These are phyloP conservation scores for Meloidogyne floridensis DNA, from an alignment of 1,140 invertebrate species.

Conservation along the genomic window DNA sequence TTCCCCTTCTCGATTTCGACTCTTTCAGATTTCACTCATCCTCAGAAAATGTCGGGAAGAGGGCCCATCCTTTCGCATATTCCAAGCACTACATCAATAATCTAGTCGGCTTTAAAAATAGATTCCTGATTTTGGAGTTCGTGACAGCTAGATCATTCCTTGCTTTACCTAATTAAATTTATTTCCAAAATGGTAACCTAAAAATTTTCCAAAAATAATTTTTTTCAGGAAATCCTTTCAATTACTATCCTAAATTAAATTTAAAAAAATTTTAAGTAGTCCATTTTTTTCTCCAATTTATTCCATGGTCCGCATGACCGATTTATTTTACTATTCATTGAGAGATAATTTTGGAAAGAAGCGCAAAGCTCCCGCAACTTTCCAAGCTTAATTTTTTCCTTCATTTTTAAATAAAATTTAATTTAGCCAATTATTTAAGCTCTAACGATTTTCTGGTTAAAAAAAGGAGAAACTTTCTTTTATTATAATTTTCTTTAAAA, in stretches of 20 bases:
- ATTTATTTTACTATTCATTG: neutral
- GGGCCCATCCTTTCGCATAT: no score
- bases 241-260: neutral
- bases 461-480: neutral
- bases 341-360: neutral
- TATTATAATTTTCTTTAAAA: neutral
- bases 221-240: neutral
- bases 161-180: no score
- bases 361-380: neutral
- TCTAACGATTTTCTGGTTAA: neutral
- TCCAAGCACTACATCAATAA: no score
- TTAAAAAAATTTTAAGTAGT: neutral
- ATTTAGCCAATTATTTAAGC: slow-evolving; percentile 5
- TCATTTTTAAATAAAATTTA: neutral
- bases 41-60: no score
- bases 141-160: no score
- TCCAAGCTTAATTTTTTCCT: neutral
- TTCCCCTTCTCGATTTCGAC: no score
- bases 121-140: no score
- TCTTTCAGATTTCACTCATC: no score
- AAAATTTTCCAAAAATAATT: neutral
- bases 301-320: neutral
- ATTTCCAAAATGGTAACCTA: no score
- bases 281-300: neutral
- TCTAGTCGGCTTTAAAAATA: no score